Percentiles rank a stretch among this genome's conserved stretches.
Conservation (phyloP, 2,888 invertebrate species). For the Limnephilus auricula region DNA sequence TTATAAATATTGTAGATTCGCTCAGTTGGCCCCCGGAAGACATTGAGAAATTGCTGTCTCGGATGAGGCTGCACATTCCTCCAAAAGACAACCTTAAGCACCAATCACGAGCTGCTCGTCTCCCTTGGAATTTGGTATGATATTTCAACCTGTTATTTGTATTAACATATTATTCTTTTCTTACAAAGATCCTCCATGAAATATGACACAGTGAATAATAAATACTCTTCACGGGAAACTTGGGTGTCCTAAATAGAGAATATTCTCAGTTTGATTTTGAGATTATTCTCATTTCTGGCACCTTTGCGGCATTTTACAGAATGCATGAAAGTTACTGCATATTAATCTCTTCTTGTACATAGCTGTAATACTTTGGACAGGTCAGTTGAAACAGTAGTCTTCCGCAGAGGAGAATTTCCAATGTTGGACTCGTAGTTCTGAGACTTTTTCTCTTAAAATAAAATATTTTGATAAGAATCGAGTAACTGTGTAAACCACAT, state of each 20-base stretch:
- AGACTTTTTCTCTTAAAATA: neutral
- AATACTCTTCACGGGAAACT: too few species aligned
- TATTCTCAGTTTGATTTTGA: neutral
- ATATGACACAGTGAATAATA: too few species aligned
- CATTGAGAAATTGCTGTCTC: conserved; percentile 71
- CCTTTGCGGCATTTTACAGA: neutral
- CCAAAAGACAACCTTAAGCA: conserved; percentile 73
- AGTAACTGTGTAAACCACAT: neutral
- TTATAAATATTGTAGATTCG: conserved; percentile 19
- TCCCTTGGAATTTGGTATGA: conserved; percentile 74
- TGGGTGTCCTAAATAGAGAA: neutral
- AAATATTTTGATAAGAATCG: too few species aligned
- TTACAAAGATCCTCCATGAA: too few species aligned
- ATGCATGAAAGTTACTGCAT: too few species aligned
- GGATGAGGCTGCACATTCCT: conserved; percentile 73
- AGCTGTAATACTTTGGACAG: neutral
- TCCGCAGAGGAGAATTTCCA: neutral
- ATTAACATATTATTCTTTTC: too few species aligned
- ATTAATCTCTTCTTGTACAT: neutral
- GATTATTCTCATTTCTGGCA: neutral
- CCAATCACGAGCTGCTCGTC: conserved; percentile 71
- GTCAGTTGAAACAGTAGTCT: neutral
- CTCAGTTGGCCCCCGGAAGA: conserved; percentile 72
- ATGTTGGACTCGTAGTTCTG: neutral
- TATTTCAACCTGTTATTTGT: neutral